phyloP scores from a whole-genome alignment of 2,888 invertebrate genomes.

The Caenorhabditis sp. region DNA sequence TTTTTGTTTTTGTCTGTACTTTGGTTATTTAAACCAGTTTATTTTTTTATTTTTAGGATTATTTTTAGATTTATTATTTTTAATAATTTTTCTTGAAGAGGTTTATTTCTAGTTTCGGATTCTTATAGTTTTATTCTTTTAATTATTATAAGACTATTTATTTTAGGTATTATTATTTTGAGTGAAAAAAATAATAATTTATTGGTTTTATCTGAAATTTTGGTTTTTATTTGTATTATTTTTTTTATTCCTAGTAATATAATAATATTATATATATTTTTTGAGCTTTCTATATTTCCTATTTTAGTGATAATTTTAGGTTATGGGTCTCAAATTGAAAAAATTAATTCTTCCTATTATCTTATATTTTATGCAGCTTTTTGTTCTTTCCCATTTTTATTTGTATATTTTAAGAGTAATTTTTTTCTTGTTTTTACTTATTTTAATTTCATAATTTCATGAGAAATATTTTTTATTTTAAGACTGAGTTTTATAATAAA shows the following conservation, averaged over 20 bases:
- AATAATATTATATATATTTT: constrained; percentile 58
- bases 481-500: constrained; percentile 52
- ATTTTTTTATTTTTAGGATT: constrained; percentile 72
- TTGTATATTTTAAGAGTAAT: constrained; percentile 51
- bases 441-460: constrained; percentile 52
- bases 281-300: constrained; percentile 59
- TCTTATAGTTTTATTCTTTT: constrained; percentile 51
- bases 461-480: constrained; percentile 56
- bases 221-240: constrained; percentile 49
- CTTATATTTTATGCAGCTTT: constrained; percentile 59
- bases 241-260: constrained; percentile 60
- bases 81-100: constrained; percentile 74
- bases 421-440: constrained; percentile 45
- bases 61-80: constrained; percentile 48
- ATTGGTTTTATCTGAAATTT: constrained; percentile 44
- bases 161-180: constrained; percentile 51
- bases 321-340: constrained; percentile 59
- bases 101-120: constrained; percentile 77
- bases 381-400: constrained; percentile 61
- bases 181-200: constrained; percentile 53
- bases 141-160: constrained; percentile 55
- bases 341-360: constrained; percentile 60
- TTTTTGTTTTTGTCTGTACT: constrained; percentile 46
- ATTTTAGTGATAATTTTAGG: constrained; percentile 59
- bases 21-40: constrained; percentile 49